Percentiles rank a stretch among this genome's conserved stretches.
Conservation (phyloP, 2,797 vertebrate genomes). For the Sebastes flavidus region DNA sequence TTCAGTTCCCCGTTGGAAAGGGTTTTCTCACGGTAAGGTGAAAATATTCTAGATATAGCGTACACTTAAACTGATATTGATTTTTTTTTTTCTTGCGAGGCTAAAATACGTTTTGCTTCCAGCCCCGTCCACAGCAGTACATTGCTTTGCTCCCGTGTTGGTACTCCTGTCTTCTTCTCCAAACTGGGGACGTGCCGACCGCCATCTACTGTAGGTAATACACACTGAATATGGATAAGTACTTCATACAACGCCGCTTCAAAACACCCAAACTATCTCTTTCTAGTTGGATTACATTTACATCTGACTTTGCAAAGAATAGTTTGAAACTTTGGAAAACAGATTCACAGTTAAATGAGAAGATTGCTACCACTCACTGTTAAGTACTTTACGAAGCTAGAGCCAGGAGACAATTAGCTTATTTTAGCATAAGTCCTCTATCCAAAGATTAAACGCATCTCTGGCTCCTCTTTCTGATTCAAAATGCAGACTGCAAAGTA, state of each 20-base stretch:
- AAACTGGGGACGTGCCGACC: fast-evolving
- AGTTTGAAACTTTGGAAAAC: not conserved
- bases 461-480: not conserved
- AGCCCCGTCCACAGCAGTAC: not conserved
- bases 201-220: not conserved
- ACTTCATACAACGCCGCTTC: not conserved
- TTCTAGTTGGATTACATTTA: not conserved
- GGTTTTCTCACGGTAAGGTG: not conserved
- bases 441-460: not conserved
- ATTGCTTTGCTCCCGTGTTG: not conserved
- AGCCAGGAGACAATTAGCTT: not conserved
- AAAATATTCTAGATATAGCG: not conserved
- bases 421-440: not conserved
- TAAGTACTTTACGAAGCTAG: not conserved
- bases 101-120: not conserved
- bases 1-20: not conserved
- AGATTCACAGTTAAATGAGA: not conserved
- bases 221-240: not conserved
- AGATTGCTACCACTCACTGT: not conserved
- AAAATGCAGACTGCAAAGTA: constrained; percentile 2
- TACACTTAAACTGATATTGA: not conserved
- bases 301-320: not conserved
- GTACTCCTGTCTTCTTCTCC: not conserved
- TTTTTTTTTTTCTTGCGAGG: too few species aligned
- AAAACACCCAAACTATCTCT: not conserved